Percentiles rank a stretch among this genome's conserved stretches.
These are phyloP conservation scores for Psix sp. DNA, from an alignment of 1,140 invertebrate species.

Conservation along the genomic window DNA sequence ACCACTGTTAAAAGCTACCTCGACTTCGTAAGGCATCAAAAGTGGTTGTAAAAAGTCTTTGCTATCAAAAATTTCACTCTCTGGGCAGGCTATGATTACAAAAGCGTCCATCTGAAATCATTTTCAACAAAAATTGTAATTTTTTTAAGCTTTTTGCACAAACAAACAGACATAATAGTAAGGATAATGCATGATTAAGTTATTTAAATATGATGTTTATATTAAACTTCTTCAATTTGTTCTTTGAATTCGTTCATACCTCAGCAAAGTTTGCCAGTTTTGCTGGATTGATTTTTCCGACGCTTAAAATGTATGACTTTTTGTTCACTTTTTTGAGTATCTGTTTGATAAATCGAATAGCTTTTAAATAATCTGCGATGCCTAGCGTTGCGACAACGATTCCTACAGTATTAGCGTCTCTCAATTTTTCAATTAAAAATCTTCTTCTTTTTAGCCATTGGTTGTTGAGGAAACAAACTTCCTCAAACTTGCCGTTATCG, in stretches of 20 bases:
- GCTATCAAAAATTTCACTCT: conserved; percentile 89
- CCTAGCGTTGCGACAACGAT: conserved; percentile 93
- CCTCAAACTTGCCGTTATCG: conserved; percentile 62
- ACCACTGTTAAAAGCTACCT: conserved; percentile 87
- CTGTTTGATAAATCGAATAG: conserved; percentile 86
- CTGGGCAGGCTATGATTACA: conserved; percentile 92
- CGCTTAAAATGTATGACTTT: conserved; percentile 92
- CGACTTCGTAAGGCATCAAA: conserved; percentile 94
- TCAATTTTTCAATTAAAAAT: conserved; percentile 91
- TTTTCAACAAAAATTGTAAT: too few species aligned
- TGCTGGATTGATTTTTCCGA: conserved; percentile 93
- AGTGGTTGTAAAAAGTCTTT: conserved; percentile 93
- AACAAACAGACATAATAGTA: too few species aligned
- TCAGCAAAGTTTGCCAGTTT: conserved; percentile 96
- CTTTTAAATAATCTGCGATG: conserved; percentile 86
- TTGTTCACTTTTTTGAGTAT: conserved; percentile 86
- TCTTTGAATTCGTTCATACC: conserved; percentile 73
- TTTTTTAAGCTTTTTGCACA: too few species aligned
- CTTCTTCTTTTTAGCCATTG: conserved; percentile 86
- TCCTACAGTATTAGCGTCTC: conserved; percentile 90
- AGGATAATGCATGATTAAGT: too few species aligned
- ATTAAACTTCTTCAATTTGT: too few species aligned
- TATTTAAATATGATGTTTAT: too few species aligned
- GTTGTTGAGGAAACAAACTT: conserved; percentile 74
- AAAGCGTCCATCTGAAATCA: conserved; percentile 89